These are phyloP conservation scores for Trachelus troglodyta DNA, from an alignment of 2,888 invertebrate species.

Conservation along the genomic window DNA sequence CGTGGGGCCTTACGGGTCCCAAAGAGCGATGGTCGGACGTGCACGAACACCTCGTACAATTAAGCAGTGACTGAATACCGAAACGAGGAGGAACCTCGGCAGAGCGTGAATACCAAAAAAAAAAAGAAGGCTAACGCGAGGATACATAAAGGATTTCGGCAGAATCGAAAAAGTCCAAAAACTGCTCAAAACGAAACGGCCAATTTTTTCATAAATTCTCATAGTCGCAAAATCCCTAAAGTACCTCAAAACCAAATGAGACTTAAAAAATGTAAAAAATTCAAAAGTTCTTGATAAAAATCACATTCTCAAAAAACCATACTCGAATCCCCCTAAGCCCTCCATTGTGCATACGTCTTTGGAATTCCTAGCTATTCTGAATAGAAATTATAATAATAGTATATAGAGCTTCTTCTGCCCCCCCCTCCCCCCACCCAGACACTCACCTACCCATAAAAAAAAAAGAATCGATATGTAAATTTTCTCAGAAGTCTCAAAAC, in stretches of 20 bases:
- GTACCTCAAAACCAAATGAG: not conserved
- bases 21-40: conserved; percentile 24
- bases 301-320: not conserved
- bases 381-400: not conserved
- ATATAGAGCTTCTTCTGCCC: not conserved
- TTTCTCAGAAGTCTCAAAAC: not conserved
- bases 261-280: no score
- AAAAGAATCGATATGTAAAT: not conserved
- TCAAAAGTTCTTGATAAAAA: not conserved
- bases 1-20: conserved; percentile 2
- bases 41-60: conserved; percentile 45
- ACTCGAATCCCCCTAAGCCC: not conserved
- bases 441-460: not conserved
- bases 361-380: not conserved
- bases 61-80: conserved; percentile 42
- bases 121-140: not conserved
- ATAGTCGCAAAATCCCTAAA: not conserved
- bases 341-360: not conserved
- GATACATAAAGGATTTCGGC: not conserved
- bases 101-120: conserved; percentile 36
- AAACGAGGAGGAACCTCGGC: conserved; percentile 26
- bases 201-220: not conserved
- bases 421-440: not conserved
- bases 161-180: not conserved
- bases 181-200: not conserved